Percentiles rank a stretch among this genome's conserved stretches.
Conservation (phyloP, 2,888 invertebrate species). For the Limulus polyphemus region DNA sequence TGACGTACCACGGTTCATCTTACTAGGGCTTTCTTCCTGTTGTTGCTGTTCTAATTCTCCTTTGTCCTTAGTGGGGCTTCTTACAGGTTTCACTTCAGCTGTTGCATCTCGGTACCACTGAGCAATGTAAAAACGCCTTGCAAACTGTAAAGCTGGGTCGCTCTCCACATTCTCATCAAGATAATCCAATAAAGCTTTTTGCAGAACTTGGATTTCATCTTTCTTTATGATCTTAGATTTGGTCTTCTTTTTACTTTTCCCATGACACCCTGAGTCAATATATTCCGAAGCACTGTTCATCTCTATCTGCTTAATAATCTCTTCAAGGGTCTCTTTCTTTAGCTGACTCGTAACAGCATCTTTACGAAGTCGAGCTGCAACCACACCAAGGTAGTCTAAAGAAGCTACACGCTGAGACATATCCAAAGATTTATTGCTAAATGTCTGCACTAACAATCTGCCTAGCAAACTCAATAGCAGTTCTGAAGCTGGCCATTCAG, state of each 20-base stretch:
- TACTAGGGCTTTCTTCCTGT: constrained; percentile 45
- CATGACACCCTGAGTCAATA: constrained; percentile 5
- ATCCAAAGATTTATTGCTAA: constrained; percentile 86
- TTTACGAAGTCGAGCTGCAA: constrained; percentile 81
- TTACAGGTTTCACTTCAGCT: constrained; percentile 13
- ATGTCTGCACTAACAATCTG: constrained; percentile 45
- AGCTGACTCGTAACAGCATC: constrained; percentile 81
- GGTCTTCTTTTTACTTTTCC: constrained; percentile 19
- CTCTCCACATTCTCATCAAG: constrained; percentile 71
- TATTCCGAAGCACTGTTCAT: constrained; percentile 4
- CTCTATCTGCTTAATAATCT: constrained; percentile 70
- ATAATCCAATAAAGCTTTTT: constrained; percentile 79
- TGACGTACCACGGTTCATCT: constrained; percentile 9
- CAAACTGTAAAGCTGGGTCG: constrained; percentile 61
- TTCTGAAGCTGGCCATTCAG: constrained; percentile 99
- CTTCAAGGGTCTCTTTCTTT: constrained; percentile 78
- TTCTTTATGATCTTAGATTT: constrained; percentile 36
- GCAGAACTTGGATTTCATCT: constrained; percentile 58
- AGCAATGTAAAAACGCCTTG: constrained; percentile 23
- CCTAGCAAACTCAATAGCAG: constrained; percentile 66
- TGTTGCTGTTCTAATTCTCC: constrained; percentile 33
- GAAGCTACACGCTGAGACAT: constrained; percentile 92
- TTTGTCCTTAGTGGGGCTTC: background rate
- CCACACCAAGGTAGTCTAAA: constrained; percentile 94
- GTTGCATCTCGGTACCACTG: constrained; percentile 25